A percentile compares a stretch with the other conserved stretches of the same genome.
These are phyloP conservation scores for Terrapene triunguis DNA, from an alignment of 2,113 vertebrate genomes.

Conservation along the genomic window DNA sequence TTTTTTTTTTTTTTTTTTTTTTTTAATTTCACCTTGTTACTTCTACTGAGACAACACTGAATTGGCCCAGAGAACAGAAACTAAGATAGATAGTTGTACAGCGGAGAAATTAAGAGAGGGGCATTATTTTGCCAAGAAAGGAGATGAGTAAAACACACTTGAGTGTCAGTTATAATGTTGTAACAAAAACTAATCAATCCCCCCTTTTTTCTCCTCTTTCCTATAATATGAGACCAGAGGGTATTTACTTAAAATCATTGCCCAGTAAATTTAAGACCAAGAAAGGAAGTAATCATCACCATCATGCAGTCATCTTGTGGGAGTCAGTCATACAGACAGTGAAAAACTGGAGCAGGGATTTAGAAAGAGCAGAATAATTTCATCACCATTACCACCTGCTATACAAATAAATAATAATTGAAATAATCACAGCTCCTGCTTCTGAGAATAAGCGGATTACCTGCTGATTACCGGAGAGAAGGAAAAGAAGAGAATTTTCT, in stretches of 20 bases:
- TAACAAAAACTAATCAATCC: not conserved
- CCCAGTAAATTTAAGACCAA: constrained; percentile 29
- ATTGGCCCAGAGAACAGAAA: not conserved
- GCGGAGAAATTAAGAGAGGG: not conserved
- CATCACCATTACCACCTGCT: constrained; percentile 19
- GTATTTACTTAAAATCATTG: not conserved
- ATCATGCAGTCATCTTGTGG: not conserved
- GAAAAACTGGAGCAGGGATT: not conserved
- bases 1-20: not conserved
- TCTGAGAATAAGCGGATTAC: constrained; percentile 40
- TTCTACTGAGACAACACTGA: not conserved
- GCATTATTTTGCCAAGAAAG: not conserved
- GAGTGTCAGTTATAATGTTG: not conserved
- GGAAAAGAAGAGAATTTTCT: constrained; percentile 14
- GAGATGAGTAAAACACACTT: not conserved
- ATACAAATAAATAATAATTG: constrained; percentile 36
- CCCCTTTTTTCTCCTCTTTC: not conserved
- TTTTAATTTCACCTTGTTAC: not conserved
- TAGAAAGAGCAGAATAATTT: constrained; percentile 54
- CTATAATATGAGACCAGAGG: not conserved
- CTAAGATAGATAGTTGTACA: not conserved
- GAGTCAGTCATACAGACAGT: not conserved
- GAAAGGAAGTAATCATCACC: not conserved
- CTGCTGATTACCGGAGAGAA: not conserved
- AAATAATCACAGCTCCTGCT: constrained; percentile 10